Evolutionary conservation across 2,113 vertebrate genomes (phyloP).

Genomic region (Rhinolophus sinicus): DNA sequence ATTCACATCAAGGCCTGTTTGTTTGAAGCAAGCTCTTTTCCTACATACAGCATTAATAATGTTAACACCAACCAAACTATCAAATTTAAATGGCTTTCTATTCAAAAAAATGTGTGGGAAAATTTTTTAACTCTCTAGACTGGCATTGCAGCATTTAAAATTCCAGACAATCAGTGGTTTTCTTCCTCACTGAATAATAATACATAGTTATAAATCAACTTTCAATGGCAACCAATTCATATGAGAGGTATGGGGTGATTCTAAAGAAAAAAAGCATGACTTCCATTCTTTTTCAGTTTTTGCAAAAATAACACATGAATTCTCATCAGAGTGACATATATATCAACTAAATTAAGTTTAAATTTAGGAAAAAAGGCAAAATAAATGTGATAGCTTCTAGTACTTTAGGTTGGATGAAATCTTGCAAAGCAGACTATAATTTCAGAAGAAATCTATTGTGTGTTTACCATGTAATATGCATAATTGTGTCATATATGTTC

Average conservation of each 20-base stretch:
- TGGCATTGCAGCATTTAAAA: not conserved
- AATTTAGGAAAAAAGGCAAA: constrained; percentile 1
- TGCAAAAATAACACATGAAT: not conserved
- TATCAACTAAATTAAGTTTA: not conserved
- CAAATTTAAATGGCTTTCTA: not conserved
- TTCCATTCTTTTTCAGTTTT: not conserved
- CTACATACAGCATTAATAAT: not conserved
- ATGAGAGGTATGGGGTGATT: not conserved
- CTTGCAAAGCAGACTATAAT: not conserved
- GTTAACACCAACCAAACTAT: not conserved
- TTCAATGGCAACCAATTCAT: not conserved
- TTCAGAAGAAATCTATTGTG: not conserved
- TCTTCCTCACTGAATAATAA: not conserved
- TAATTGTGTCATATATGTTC: not conserved
- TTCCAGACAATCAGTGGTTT: not conserved
- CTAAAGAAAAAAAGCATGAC: not conserved
- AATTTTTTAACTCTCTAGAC: not conserved
- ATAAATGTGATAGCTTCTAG: not conserved
- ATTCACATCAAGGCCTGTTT: not conserved
- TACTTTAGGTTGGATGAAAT: not conserved
- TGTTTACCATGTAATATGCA: not conserved
- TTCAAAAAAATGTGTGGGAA: not conserved
- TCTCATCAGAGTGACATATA: not conserved
- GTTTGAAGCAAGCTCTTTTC: not conserved
- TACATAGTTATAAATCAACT: not conserved